Evolutionary conservation across 2,888 invertebrate genomes (phyloP).

Genomic region (Gastrophysa polygoni): DNA sequence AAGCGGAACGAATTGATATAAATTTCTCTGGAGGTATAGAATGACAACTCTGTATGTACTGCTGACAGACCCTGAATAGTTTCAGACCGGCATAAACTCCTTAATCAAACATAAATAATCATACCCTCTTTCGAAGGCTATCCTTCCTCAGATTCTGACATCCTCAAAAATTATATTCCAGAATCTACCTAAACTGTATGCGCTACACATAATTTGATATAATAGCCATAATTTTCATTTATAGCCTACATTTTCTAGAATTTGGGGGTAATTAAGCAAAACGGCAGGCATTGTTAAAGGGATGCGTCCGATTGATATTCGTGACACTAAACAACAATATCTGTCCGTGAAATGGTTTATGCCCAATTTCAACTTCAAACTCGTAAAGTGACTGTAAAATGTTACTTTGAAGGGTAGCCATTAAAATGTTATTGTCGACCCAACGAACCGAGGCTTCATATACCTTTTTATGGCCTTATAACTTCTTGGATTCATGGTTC

Average conservation of each 20-base stretch:
- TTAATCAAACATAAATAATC: too few relatives aligned
- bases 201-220: neutral
- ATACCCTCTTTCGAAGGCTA: too few relatives aligned
- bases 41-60: too few relatives aligned
- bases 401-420: slow-evolving; percentile 39
- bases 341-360: slow-evolving; percentile 38
- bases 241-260: slow-evolving; percentile 26
- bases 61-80: too few relatives aligned
- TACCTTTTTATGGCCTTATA: slow-evolving; percentile 22
- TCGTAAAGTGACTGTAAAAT: slow-evolving; percentile 40
- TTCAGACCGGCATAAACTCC: too few relatives aligned
- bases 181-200: too few relatives aligned
- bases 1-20: too few relatives aligned
- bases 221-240: slow-evolving; percentile 11
- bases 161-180: too few relatives aligned
- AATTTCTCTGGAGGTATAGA: too few relatives aligned
- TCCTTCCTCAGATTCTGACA: too few relatives aligned
- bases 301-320: slow-evolving; percentile 28
- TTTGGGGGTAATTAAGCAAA: slow-evolving; percentile 32
- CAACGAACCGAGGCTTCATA: slow-evolving; percentile 30
- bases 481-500: slow-evolving; percentile 11
- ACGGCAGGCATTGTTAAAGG: slow-evolving; percentile 31
- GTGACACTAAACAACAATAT: slow-evolving; percentile 43
- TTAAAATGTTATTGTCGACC: slow-evolving; percentile 40
- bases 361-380: slow-evolving; percentile 32